Percentiles rank a stretch among this genome's conserved stretches.
Evolutionary conservation across 2,888 invertebrate species (phyloP).

Genomic region (Cremastinae sp.): DNA sequence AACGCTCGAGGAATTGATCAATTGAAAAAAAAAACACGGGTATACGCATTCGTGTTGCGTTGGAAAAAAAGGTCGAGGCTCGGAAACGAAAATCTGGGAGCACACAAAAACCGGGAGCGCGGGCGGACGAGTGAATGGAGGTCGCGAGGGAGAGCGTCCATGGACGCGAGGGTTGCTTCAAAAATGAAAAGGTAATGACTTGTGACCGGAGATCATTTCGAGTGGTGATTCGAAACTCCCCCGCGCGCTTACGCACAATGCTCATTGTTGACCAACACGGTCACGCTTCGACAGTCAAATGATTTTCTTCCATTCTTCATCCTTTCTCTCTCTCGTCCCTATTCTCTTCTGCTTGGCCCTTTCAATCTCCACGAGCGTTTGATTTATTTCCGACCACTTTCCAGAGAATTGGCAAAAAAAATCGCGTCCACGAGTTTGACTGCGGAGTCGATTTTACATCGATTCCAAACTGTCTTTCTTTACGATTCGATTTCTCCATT

Average conservation of each 20-base stretch:
- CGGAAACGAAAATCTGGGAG: too few relatives aligned
- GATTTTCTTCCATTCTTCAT: slow-evolving; percentile 62
- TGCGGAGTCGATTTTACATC: neutral
- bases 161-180: slow-evolving; percentile 67
- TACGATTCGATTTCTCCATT: neutral
- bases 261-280: slow-evolving; percentile 79
- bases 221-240: slow-evolving; percentile 66
- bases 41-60: too few relatives aligned
- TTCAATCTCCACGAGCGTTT: slow-evolving; percentile 30
- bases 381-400: slow-evolving; percentile 54
- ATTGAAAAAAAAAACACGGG: too few relatives aligned
- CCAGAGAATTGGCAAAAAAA: slow-evolving; percentile 29
- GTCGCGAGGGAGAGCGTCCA: slow-evolving; percentile 11
- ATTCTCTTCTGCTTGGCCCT: slow-evolving; percentile 31
- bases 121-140: slow-evolving; percentile 28
- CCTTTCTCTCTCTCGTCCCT: slow-evolving; percentile 23
- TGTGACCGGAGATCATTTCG: slow-evolving; percentile 79
- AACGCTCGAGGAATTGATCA: too few relatives aligned
- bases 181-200: slow-evolving; percentile 79
- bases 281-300: slow-evolving; percentile 74
- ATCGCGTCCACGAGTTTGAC: neutral
- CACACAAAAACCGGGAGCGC: slow-evolving; percentile 8
- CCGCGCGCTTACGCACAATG: slow-evolving; percentile 70
- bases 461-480: neutral
- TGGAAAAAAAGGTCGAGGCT: too few relatives aligned